Conservation (phyloP, 2,888 invertebrate species). For the Epirrhoe alternata region DNA sequence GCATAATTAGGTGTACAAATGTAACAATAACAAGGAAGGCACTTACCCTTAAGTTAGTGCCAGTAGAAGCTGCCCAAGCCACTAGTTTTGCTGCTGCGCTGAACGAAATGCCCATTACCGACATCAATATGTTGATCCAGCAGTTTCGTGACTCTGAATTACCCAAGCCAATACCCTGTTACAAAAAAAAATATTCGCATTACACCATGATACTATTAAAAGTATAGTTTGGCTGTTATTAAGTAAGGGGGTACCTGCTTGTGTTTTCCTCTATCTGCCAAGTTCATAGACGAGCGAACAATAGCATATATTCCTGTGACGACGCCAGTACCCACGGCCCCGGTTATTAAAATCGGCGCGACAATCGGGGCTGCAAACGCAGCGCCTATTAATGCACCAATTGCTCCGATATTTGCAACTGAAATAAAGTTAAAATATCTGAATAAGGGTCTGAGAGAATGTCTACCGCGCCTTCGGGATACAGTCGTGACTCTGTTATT, state of each 20-base stretch:
- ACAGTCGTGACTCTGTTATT: no score
- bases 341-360: conserved; percentile 14
- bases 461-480: no score
- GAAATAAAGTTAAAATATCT: conserved; percentile 8
- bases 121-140: conserved; percentile 74
- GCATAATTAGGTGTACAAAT: no score
- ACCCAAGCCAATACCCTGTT: conserved; percentile 16
- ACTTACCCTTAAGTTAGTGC: conserved; percentile 54
- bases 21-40: no score
- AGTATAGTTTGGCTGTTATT: no score
- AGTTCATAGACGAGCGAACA: conserved; percentile 55
- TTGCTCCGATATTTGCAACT: conserved; percentile 46
- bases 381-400: conserved; percentile 44
- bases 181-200: conserved; percentile 11
- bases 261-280: conserved; percentile 66
- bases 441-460: no score
- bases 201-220: no score
- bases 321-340: conserved; percentile 36
- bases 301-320: conserved; percentile 67
- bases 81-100: conserved; percentile 67
- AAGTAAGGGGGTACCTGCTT: conserved; percentile 62
- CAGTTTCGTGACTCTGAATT: conserved; percentile 45
- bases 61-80: conserved; percentile 58
- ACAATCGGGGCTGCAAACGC: conserved; percentile 34
- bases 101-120: conserved; percentile 68